Evolutionary conservation across 2,888 invertebrate genomes (phyloP).

Genomic region (Polylopha cassiicola): DNA sequence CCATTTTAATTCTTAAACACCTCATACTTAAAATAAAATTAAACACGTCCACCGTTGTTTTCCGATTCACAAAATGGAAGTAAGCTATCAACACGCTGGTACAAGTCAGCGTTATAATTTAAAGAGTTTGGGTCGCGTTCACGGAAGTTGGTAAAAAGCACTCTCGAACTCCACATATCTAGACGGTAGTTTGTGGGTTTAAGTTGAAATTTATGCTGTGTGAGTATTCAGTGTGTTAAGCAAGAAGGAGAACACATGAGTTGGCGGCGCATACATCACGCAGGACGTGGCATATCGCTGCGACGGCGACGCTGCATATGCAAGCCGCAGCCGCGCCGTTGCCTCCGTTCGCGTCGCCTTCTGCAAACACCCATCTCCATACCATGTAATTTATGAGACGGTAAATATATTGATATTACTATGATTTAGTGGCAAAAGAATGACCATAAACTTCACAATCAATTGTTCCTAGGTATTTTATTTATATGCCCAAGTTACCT

Average conservation of each 20-base stretch:
- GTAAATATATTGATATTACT: conserved; percentile 29
- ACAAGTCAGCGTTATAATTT: conserved; percentile 66
- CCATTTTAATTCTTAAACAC: too few relatives aligned
- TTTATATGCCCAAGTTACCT: too few relatives aligned
- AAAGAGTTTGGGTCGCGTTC: conserved; percentile 50
- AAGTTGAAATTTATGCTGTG: conserved; percentile 66
- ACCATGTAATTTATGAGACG: conserved; percentile 27
- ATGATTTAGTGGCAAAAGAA: conserved; percentile 18
- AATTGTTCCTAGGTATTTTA: conserved; percentile 10
- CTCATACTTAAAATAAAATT: too few relatives aligned
- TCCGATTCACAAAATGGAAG: conserved; percentile 30
- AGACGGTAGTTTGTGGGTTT: conserved; percentile 58
- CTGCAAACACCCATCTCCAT: conserved; percentile 20
- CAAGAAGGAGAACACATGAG: conserved; percentile 60
- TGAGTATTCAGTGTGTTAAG: conserved; percentile 56
- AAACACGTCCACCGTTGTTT: too few relatives aligned
- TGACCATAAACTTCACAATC: conserved; percentile 22
- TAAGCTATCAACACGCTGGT: conserved; percentile 34
- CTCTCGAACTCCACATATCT: conserved; percentile 61
- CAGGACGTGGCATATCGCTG: conserved; percentile 61
- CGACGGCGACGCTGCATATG: conserved; percentile 53
- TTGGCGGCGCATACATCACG: conserved; percentile 63
- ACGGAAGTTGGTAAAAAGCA: conserved; percentile 60
- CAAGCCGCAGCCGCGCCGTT: conserved; percentile 35
- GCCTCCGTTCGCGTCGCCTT: conserved; percentile 22